Conservation (phyloP, 2,113 vertebrate species). For the Albula glossodonta region DNA sequence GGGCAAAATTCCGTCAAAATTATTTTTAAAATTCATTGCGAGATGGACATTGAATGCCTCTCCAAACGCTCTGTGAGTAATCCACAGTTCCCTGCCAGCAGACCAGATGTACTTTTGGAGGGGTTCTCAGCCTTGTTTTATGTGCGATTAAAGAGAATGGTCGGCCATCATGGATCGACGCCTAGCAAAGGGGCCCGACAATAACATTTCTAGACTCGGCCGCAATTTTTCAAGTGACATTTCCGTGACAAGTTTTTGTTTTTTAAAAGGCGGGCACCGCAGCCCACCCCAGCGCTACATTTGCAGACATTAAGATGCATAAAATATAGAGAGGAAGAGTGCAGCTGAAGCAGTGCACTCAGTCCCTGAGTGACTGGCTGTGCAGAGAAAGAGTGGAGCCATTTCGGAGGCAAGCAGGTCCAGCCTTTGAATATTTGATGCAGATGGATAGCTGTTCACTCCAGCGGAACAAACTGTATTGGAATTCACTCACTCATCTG, state of each 20-base stretch:
- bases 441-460: conserved; percentile 73
- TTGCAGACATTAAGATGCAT: conserved; percentile 17
- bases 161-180: neutral
- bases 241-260: conserved; percentile 4
- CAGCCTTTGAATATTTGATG: conserved; percentile 77
- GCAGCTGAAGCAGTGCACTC: conserved; percentile 5
- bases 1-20: neutral
- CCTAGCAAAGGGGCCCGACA: neutral
- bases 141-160: conserved; percentile 1
- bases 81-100: neutral
- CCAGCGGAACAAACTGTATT: conserved; percentile 75
- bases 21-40: neutral
- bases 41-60: neutral
- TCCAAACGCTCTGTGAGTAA: neutral
- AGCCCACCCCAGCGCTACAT: neutral
- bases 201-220: neutral
- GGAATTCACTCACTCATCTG: conserved; percentile 70
- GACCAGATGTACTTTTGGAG: neutral
- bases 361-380: conserved; percentile 8
- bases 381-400: conserved; percentile 54
- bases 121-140: neutral
- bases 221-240: conserved; percentile 9
- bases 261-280: neutral
- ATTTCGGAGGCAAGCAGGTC: conserved; percentile 57
- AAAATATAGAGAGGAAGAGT: neutral